These are phyloP conservation scores for Sylvicapra grimmia DNA, from an alignment of 2,113 vertebrate species.

Conservation along the genomic window DNA sequence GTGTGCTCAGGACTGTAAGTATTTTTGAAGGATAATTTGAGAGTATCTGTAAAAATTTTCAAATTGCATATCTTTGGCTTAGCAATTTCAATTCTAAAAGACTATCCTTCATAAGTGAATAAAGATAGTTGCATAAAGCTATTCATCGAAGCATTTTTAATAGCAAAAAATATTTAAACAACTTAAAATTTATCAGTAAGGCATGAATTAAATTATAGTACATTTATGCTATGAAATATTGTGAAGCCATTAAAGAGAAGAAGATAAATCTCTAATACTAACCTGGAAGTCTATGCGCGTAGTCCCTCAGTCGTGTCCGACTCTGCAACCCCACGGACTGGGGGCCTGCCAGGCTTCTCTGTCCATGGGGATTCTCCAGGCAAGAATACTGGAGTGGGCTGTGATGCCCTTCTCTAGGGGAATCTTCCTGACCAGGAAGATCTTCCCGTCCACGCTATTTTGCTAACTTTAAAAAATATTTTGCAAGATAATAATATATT, in stretches of 20 bases:
- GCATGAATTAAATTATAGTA: not conserved
- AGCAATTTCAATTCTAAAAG: not conserved
- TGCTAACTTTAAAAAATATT: not conserved
- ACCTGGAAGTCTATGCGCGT: not conserved
- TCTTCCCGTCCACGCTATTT: not conserved
- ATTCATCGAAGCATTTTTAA: not conserved
- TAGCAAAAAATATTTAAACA: not conserved
- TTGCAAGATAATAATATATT: not conserved
- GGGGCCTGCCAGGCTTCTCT: not conserved
- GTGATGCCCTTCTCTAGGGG: not conserved
- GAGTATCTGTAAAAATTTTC: not conserved
- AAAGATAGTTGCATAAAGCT: not conserved
- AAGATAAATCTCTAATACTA: not conserved
- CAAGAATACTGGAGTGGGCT: not conserved
- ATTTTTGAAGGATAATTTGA: slow-evolving; percentile 23
- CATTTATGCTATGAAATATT: not conserved
- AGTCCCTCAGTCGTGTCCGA: not conserved
- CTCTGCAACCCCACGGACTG: not conserved
- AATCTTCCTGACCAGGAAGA: not conserved
- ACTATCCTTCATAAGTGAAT: not conserved
- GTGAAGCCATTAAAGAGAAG: not conserved
- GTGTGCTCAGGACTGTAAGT: not conserved
- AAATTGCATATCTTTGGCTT: not conserved
- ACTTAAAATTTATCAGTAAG: not conserved
- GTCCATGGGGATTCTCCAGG: not conserved